Conservation (phyloP, 1,140 invertebrate species). For the Trachelipus rathkii region DNA sequence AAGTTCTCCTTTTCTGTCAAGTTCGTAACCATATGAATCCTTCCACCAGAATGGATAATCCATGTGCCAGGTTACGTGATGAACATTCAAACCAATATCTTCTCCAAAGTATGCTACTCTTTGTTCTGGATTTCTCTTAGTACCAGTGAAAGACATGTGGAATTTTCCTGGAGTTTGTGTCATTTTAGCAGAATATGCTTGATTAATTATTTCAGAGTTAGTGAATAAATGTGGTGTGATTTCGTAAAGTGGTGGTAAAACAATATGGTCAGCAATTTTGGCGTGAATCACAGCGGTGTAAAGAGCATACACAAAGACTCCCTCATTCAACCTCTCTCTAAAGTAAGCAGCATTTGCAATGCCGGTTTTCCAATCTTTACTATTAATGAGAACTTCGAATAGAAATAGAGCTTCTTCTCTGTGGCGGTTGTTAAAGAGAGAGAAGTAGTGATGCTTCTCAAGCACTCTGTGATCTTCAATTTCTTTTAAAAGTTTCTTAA, state of each 20-base stretch:
- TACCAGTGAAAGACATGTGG: conserved; percentile 38
- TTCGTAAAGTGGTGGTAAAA: conserved; percentile 63
- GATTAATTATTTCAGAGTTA: conserved; percentile 47
- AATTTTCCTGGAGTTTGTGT: conserved; percentile 47
- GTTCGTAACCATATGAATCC: conserved; percentile 48
- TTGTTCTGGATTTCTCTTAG: conserved; percentile 49
- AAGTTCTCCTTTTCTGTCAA: conserved; percentile 46
- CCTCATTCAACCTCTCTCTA: conserved; percentile 32
- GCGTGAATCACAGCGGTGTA: conserved; percentile 34
- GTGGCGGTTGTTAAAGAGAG: conserved; percentile 37
- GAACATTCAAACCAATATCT: conserved; percentile 65
- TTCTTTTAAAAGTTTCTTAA: conserved; percentile 30
- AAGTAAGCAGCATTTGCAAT: conserved; percentile 29
- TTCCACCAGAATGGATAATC: conserved; percentile 51
- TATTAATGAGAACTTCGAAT: conserved; percentile 29
- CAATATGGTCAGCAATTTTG: conserved; percentile 16
- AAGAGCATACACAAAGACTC: conserved; percentile 34
- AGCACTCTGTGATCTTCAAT: conserved; percentile 25
- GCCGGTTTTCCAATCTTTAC: conserved; percentile 24
- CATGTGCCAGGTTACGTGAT: conserved; percentile 54
- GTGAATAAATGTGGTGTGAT: conserved; percentile 57
- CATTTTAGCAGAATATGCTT: conserved; percentile 50
- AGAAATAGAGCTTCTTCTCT: conserved; percentile 20
- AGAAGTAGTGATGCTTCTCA: conserved; percentile 35
- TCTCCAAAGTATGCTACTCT: conserved; percentile 60